phyloP scores from a whole-genome alignment of 2,113 vertebrate genomes.

The Sminthopsis crassicaudata region DNA sequence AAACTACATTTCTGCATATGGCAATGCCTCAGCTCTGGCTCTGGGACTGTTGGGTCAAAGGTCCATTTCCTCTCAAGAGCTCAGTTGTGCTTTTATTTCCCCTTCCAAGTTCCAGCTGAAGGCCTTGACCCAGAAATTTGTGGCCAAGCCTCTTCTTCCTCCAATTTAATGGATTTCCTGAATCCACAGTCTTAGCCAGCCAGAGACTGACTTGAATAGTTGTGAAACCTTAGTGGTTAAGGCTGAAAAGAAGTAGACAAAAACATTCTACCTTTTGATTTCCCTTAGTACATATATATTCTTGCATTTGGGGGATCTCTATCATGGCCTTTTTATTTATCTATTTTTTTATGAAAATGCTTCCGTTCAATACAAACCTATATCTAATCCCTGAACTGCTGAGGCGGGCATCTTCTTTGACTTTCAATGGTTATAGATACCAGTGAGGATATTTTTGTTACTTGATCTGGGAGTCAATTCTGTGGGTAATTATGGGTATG shows the following conservation, averaged over 20 bases:
- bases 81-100: not conserved
- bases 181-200: not conserved
- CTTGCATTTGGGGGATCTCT: not conserved
- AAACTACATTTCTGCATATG: not conserved
- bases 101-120: not conserved
- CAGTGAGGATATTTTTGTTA: constrained; percentile 46
- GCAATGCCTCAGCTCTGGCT: not conserved
- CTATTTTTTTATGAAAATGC: constrained; percentile 24
- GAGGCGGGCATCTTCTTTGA: not conserved
- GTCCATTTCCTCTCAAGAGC: not conserved
- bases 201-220: not conserved
- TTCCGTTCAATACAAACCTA: not conserved
- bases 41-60: not conserved
- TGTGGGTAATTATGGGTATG: constrained; percentile 73
- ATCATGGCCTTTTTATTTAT: not conserved
- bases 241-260: not conserved
- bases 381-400: not conserved
- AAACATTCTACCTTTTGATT: not conserved
- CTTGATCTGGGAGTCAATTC: constrained; percentile 68
- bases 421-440: constrained; percentile 9
- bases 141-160: not conserved
- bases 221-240: not conserved
- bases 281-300: constrained; percentile 34
- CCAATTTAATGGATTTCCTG: constrained; percentile 11
- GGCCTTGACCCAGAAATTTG: not conserved